Conservation (phyloP, 1,140 invertebrate genomes). For the Cardiocondyla obscurior region DNA sequence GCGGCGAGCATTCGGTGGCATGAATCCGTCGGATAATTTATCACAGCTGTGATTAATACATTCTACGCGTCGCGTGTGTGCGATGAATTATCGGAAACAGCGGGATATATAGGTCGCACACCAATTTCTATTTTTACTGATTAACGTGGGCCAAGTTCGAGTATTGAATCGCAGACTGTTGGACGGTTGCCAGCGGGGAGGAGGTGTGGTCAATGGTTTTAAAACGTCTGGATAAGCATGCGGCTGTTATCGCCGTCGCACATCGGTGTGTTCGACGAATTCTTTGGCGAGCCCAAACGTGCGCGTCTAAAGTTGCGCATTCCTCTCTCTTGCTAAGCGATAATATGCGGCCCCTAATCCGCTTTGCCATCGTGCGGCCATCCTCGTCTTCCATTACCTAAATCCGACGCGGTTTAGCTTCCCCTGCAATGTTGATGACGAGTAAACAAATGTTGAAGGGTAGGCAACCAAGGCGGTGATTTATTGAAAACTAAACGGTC, state of each 20-base stretch:
- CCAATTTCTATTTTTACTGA: conserved; percentile 36
- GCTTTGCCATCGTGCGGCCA: background rate
- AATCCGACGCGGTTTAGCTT: background rate
- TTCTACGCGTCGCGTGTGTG: background rate
- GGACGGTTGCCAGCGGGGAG: background rate
- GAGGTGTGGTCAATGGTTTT: conserved; percentile 14
- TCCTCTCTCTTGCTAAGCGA: background rate
- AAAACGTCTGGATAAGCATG: background rate
- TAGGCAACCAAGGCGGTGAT: background rate
- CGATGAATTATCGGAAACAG: background rate
- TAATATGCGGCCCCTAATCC: conserved; percentile 9
- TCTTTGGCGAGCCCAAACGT: conserved; percentile 5
- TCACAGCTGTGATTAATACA: background rate
- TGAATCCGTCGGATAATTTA: background rate
- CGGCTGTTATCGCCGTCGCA: background rate
- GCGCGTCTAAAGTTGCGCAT: conserved; percentile 31
- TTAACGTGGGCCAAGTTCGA: conserved; percentile 41
- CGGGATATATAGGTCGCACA: conserved; percentile 18
- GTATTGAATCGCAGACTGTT: conserved; percentile 16
- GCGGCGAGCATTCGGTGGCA: background rate
- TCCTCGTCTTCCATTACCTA: conserved; percentile 16
- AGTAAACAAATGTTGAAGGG: conserved; percentile 6
- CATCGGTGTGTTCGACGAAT: conserved; percentile 1
- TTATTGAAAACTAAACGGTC: conserved; percentile 35
- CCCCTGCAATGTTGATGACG: background rate